A percentile compares a stretch with the other conserved stretches of the same genome.
phyloP scores from a whole-genome alignment of 2,888 invertebrate genomes.

The Deilephila porcellus region DNA sequence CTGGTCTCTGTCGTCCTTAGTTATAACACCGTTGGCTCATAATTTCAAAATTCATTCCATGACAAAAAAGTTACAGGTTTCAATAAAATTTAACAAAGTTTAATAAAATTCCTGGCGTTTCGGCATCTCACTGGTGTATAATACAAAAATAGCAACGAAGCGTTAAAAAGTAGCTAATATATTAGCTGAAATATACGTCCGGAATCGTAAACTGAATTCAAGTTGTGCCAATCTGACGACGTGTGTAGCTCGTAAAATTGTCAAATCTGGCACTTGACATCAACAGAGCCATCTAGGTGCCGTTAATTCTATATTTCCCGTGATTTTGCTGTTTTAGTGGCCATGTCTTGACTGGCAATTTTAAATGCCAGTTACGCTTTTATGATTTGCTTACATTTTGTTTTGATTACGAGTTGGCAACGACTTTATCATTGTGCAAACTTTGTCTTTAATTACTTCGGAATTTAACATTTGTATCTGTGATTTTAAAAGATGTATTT shows the following conservation, averaged over 20 bases:
- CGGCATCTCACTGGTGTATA: too few species aligned
- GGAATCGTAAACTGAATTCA: constrained; percentile 11
- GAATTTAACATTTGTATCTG: not conserved
- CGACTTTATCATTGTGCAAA: not conserved
- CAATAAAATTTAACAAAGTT: too few species aligned
- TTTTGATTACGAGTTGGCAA: constrained; percentile 7
- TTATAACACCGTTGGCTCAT: too few species aligned
- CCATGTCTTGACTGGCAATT: constrained; percentile 51
- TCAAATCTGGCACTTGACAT: constrained; percentile 58
- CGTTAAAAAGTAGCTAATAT: not conserved
- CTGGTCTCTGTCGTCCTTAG: too few species aligned
- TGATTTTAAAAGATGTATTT: not conserved
- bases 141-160: too few species aligned
- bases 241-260: constrained; percentile 44
- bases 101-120: too few species aligned
- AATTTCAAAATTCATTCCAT: too few species aligned
- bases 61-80: too few species aligned
- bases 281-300: constrained; percentile 50
- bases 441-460: not conserved
- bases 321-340: constrained; percentile 53
- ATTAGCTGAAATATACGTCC: not conserved
- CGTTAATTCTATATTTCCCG: constrained; percentile 51
- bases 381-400: constrained; percentile 37
- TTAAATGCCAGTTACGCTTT: constrained; percentile 52
- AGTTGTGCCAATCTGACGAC: constrained; percentile 34